A percentile compares a stretch with the other conserved stretches of the same genome.
These are phyloP conservation scores for Leptinotarsa juncta DNA, from an alignment of 2,888 invertebrate species.

Conservation along the genomic window DNA sequence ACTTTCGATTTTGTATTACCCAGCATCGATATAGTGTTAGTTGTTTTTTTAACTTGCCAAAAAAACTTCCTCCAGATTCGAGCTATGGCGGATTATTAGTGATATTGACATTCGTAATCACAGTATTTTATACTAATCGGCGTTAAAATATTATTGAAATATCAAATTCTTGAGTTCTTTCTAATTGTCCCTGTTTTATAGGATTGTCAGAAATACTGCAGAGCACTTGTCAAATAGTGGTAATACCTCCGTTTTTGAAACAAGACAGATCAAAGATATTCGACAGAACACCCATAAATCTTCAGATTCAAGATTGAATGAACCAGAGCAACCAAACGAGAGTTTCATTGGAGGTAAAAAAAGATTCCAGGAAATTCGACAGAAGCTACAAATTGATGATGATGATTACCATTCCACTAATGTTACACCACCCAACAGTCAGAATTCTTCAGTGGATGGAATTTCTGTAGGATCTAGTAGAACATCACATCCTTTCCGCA, in stretches of 20 bases:
- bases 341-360: constrained; percentile 70
- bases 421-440: constrained; percentile 78
- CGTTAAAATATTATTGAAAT: too few species aligned
- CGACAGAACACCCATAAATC: background rate
- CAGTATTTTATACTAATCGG: too few species aligned
- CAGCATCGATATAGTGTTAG: too few species aligned
- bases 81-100: too few species aligned
- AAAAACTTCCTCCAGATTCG: too few species aligned
- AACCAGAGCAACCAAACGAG: constrained; percentile 44
- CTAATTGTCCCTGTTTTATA: too few species aligned
- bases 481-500: constrained; percentile 82
- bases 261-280: background rate
- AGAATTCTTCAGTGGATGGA: constrained; percentile 83
- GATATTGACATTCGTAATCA: too few species aligned
- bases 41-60: too few species aligned
- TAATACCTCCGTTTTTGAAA: background rate
- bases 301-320: constrained; percentile 32
- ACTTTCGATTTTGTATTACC: too few species aligned
- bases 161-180: too few species aligned
- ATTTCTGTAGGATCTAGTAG: constrained; percentile 75
- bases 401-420: constrained; percentile 70
- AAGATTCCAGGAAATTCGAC: constrained; percentile 85
- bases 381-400: constrained; percentile 89
- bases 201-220: background rate
- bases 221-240: background rate